These are phyloP conservation scores for Orchesella flavescens DNA, from an alignment of 2,888 invertebrate species.

Conservation along the genomic window DNA sequence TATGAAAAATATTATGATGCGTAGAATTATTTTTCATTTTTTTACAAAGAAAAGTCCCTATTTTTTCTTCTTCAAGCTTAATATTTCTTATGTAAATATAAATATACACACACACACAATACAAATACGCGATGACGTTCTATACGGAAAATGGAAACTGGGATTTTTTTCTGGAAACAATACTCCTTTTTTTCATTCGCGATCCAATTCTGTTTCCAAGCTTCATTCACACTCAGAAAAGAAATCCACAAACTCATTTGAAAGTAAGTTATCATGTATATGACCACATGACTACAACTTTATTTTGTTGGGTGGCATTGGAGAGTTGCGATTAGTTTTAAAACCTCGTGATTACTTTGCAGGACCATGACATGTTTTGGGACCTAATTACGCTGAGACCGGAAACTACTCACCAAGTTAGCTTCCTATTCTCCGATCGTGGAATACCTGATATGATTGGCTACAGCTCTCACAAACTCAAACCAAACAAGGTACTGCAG, in stretches of 20 bases:
- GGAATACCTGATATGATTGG: slow-evolving; percentile 98
- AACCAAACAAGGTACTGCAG: slow-evolving; percentile 82
- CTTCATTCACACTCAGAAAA: slow-evolving; percentile 94
- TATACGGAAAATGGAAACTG: slow-evolving; percentile 75
- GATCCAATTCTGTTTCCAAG: slow-evolving; percentile 93
- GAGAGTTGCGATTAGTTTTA: too few species aligned
- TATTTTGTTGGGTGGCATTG: too few species aligned
- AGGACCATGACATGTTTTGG: too few species aligned
- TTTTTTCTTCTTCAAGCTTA: too few species aligned
- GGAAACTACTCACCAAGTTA: slow-evolving; percentile 88
- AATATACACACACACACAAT: too few species aligned
- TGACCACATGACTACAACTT: too few species aligned
- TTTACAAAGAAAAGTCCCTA: too few species aligned
- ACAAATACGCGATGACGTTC: slow-evolving; percentile 77
- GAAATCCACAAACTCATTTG: slow-evolving; percentile 81
- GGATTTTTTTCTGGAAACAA: slow-evolving; percentile 40
- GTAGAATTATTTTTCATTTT: slow-evolving; percentile 84
- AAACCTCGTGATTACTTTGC: too few species aligned
- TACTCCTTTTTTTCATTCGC: slow-evolving; percentile 89
- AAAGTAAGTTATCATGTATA: too few species aligned
- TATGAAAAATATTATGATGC: too few species aligned
- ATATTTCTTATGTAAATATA: too few species aligned
- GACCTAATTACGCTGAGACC: slow-evolving; percentile 88
- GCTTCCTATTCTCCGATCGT: slow-evolving; percentile 91
- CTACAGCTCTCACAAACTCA: slow-evolving; percentile 95